These are phyloP conservation scores for Plutella xylostella DNA, from an alignment of 2,888 invertebrate genomes.

Conservation along the genomic window DNA sequence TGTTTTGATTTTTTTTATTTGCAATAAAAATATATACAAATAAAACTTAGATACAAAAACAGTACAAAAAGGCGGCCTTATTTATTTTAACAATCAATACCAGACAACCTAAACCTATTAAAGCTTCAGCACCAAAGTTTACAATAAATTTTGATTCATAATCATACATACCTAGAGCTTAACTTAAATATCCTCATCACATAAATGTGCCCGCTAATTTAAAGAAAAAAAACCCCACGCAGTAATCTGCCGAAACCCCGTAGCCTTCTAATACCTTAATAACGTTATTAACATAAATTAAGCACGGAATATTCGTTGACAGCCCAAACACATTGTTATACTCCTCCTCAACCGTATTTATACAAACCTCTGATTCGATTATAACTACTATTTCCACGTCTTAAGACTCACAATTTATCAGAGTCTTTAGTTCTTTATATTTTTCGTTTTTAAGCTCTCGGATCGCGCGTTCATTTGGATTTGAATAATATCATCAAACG, in stretches of 20 bases:
- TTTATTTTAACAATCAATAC: no score
- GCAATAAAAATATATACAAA: no score
- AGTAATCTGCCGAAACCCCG: slow-evolving; percentile 9
- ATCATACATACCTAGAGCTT: background rate
- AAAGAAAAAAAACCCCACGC: background rate
- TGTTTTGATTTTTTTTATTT: no score
- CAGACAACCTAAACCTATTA: no score
- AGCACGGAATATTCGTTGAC: slow-evolving; percentile 21
- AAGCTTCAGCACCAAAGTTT: no score
- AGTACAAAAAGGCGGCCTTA: no score
- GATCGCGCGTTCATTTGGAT: slow-evolving; percentile 24
- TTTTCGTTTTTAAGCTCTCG: slow-evolving; percentile 26
- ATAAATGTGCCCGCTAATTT: background rate
- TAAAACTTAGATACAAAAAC: no score
- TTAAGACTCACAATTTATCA: no score
- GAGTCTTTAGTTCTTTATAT: slow-evolving; percentile 1
- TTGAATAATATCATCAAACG: slow-evolving; percentile 33
- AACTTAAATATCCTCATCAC: no score
- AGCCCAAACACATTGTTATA: slow-evolving; percentile 19
- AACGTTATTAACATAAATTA: slow-evolving; percentile 30
- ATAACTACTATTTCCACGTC: no score
- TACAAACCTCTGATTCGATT: no score
- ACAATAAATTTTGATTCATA: no score
- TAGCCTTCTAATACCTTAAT: slow-evolving; percentile 18
- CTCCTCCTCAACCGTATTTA: slow-evolving; percentile 7